Conservation (phyloP, 1,140 invertebrate genomes). For the Drosophila persimilis region DNA sequence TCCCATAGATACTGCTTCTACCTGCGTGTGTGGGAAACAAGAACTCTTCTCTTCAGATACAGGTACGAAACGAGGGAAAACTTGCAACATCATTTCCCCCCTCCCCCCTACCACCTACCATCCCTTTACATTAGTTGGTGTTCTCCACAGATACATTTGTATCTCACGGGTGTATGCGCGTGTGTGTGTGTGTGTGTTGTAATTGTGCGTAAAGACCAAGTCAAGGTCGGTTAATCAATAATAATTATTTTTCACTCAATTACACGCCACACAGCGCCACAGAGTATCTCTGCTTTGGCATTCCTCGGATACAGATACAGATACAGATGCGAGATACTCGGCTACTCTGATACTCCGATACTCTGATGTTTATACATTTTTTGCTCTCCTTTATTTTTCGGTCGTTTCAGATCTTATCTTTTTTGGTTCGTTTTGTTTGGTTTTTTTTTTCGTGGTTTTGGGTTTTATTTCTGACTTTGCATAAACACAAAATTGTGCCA, state of each 20-base stretch:
- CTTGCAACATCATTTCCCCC: constrained; percentile 70
- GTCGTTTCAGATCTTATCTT: constrained; percentile 31
- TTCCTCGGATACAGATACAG: constrained; percentile 38
- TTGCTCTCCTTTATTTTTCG: constrained; percentile 25
- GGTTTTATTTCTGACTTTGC: constrained; percentile 48
- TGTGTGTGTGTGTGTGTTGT: constrained; percentile 48
- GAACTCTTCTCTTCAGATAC: neutral
- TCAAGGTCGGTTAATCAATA: constrained; percentile 81
- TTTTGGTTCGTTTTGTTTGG: constrained; percentile 20
- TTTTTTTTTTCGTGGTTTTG: constrained; percentile 6
- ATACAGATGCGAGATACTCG: constrained; percentile 25
- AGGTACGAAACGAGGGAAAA: constrained; percentile 30
- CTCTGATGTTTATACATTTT: constrained; percentile 15
- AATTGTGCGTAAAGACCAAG: constrained; percentile 81
- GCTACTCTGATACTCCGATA: neutral
- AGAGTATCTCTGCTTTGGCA: constrained; percentile 13
- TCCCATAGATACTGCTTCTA: constrained; percentile 66
- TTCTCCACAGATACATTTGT: constrained; percentile 29
- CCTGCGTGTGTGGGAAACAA: constrained; percentile 61
- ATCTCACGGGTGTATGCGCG: constrained; percentile 11
- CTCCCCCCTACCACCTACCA: neutral
- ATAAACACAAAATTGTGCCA: constrained; percentile 65
- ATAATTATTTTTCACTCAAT: constrained; percentile 81
- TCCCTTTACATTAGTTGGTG: neutral
- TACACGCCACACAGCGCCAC: constrained; percentile 45